phyloP scores from a whole-genome alignment of 2,888 invertebrate species.

The Muscina levida region DNA sequence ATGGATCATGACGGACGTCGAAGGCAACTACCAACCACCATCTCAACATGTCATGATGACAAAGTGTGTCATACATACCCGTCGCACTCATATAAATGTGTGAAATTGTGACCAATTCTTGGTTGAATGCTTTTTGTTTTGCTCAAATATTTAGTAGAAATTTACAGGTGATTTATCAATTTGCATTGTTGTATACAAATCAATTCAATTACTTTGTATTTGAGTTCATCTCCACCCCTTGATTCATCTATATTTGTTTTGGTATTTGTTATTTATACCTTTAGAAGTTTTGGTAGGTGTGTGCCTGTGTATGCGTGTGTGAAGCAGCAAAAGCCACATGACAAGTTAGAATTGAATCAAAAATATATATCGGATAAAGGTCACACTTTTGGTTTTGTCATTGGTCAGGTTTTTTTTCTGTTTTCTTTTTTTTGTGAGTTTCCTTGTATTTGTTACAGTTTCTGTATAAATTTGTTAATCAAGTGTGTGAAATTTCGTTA shows the following conservation, averaged over 20 bases:
- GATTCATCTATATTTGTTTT: conserved; percentile 10
- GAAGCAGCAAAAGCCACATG: conserved; percentile 51
- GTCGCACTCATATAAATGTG: conserved; percentile 67
- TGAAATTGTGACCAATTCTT: conserved; percentile 69
- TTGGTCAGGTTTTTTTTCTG: conserved; percentile 17
- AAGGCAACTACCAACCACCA: too few species aligned
- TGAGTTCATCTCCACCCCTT: background rate
- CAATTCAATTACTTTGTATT: background rate
- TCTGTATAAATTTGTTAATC: conserved; percentile 59
- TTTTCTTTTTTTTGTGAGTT: conserved; percentile 41
- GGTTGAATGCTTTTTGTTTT: conserved; percentile 29
- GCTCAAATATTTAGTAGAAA: conserved; percentile 55
- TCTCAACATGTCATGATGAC: conserved; percentile 41
- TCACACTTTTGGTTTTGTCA: conserved; percentile 57
- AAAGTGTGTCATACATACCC: conserved; percentile 64
- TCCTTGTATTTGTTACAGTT: conserved; percentile 46
- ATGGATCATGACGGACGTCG: conserved; percentile 27
- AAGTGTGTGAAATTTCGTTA: conserved; percentile 47
- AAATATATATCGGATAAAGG: too few species aligned
- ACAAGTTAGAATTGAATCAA: conserved; percentile 23
- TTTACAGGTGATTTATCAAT: conserved; percentile 69
- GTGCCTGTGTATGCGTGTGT: background rate
- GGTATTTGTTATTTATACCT: background rate
- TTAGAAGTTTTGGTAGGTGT: too few species aligned
- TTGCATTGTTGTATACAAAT: conserved; percentile 56